Evolutionary conservation across 2,113 vertebrate species (phyloP).

Genomic region (Hydropotes inermis): DNA sequence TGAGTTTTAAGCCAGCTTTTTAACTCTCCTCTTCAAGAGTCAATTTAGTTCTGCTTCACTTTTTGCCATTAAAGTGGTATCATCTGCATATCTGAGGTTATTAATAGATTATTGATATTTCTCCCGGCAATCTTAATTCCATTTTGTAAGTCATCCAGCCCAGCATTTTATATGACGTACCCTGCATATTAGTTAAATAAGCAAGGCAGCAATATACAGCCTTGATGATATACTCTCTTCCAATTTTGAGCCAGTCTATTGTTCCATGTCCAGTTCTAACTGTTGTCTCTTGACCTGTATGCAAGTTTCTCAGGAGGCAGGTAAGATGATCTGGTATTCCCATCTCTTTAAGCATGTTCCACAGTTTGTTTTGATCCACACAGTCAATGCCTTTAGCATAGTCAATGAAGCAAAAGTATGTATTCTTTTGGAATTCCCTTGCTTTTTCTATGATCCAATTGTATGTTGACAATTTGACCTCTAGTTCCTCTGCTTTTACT

Average conservation of each 20-base stretch:
- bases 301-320: background rate
- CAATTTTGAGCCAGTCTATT: background rate
- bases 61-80: background rate
- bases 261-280: background rate
- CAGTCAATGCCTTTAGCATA: background rate
- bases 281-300: background rate
- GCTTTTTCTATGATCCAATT: accelerated
- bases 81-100: background rate
- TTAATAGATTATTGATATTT: background rate
- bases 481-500: background rate
- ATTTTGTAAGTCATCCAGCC: background rate
- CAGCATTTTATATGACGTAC: background rate
- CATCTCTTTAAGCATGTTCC: background rate
- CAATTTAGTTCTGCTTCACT: background rate
- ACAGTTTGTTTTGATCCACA: background rate
- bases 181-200: background rate
- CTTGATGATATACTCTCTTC: background rate
- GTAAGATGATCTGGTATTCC: background rate
- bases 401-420: background rate
- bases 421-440: background rate
- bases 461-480: background rate
- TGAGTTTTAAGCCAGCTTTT: background rate
- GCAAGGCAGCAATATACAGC: background rate
- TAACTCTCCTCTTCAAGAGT: background rate
- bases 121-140: background rate